A percentile compares a stretch with the other conserved stretches of the same genome.
These are phyloP conservation scores for Corythornis madagascariensis DNA, from an alignment of 2,113 vertebrate species.

Conservation along the genomic window DNA sequence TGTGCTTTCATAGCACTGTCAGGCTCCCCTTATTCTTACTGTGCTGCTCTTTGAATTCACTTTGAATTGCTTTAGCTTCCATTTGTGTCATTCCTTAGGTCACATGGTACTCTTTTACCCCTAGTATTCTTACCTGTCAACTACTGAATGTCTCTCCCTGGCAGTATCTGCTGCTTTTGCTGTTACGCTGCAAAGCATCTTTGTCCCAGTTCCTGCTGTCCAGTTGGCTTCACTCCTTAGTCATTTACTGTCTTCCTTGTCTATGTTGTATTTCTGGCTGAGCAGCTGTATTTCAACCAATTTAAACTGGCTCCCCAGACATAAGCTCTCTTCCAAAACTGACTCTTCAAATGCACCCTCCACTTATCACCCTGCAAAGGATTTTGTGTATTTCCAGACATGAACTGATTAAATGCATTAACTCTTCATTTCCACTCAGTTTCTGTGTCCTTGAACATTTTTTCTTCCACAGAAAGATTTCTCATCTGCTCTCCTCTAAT, in stretches of 20 bases:
- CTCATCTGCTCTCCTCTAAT: background rate
- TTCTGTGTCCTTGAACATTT: background rate
- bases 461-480: background rate
- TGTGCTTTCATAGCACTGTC: rapidly evolving
- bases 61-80: background rate
- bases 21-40: rapidly evolving
- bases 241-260: background rate
- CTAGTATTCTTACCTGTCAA: background rate
- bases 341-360: background rate
- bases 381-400: background rate
- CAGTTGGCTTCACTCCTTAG: background rate
- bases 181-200: background rate
- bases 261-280: background rate
- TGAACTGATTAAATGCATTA: background rate
- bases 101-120: background rate
- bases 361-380: background rate
- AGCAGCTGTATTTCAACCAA: background rate
- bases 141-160: background rate
- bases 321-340: background rate
- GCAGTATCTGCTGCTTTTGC: background rate
- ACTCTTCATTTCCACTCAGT: background rate
- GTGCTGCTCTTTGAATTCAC: background rate
- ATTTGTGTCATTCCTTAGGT: background rate
- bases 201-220: background rate
- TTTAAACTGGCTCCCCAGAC: background rate